Base-by-base conservation (phyloP, 2,888 invertebrate species). In the Neocrepidodera transversa region DNA sequence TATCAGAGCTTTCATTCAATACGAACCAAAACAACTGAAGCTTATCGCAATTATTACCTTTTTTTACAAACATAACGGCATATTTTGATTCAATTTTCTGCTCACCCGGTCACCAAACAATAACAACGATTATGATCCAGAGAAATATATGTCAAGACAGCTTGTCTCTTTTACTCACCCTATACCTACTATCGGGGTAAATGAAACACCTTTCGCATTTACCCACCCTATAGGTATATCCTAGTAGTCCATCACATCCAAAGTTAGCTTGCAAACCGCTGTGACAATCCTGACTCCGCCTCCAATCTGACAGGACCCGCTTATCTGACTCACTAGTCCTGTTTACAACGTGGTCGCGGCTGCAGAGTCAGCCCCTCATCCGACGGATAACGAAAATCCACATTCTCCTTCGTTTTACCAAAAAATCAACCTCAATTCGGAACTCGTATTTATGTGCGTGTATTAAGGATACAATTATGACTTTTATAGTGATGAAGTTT, bases 271-370 rank as follows among this genome's bases (percentile, higher is more conserved):
- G 72, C 71, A 74, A 79, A 79, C 79, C 78, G 76, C 78, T 77
- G 78, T 78, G 78, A 78, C 79, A 78, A 78, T 78, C 76, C 76
- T 72, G 75, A 60, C 75, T 72, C 77, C 77, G 75, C 77, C 77
- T 74, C 68, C 66, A 55, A 65, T 69, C 71, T 70, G 74, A 72
- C 74, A 76, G 75, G 74, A 77, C 71, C 69, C 76, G 73, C 72
- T 77, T 75, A 74, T 76, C 72, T 75, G 75, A 74, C 73, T 75
- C 76, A 75, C 72, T 76, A 79, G 78, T 78, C 78, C 75, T 76
- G 76, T 73, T 74, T 73, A 71, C 72, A 71, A 70, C 77, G 76
- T 73, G 76, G 67, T 68, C 74, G 74, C 73, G 68, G 67, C 67
- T 63, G 65, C 68, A 71, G 70, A 71, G 70, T 68, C 69, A 66